Conservation (phyloP, 2,113 vertebrate species). For the Orthonyx spaldingii region DNA sequence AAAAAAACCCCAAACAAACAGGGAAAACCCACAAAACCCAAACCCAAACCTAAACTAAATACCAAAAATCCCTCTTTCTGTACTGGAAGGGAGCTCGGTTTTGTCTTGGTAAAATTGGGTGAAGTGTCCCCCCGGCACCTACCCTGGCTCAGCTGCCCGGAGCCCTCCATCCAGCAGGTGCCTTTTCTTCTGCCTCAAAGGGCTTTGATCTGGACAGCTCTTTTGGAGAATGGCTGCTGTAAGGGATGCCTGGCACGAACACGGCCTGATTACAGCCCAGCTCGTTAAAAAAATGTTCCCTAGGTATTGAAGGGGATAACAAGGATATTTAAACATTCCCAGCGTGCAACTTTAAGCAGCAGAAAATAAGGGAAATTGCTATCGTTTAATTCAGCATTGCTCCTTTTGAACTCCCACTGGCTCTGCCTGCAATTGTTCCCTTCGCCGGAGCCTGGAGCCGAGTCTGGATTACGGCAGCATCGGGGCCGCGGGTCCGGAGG, state of each 20-base stretch:
- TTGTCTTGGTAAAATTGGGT: neutral
- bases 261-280: slow-evolving; percentile 8
- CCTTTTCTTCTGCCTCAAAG: slow-evolving; percentile 11
- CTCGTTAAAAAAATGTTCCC: slow-evolving; percentile 25
- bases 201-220: neutral
- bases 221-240: neutral
- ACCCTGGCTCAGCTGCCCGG: neutral
- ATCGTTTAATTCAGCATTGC: neutral
- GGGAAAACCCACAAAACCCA: neutral
- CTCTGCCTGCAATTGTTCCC: neutral
- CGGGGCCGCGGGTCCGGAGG: neutral
- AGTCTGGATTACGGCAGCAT: neutral
- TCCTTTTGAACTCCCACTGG: slow-evolving; percentile 45
- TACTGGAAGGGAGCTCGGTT: neutral
- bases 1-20: too few species aligned
- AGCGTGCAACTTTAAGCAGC: slow-evolving; percentile 34
- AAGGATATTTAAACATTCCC: slow-evolving; percentile 53
- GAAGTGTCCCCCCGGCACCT: neutral
- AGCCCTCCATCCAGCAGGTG: neutral
- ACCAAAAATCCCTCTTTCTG: neutral
- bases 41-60: neutral
- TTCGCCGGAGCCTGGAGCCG: neutral
- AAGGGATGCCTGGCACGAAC: slow-evolving; percentile 9
- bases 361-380: slow-evolving; percentile 33
- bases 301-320: slow-evolving; percentile 41